Evolutionary conservation across 2,113 vertebrate species (phyloP).

Genomic region (Lucifuga dentata): DNA sequence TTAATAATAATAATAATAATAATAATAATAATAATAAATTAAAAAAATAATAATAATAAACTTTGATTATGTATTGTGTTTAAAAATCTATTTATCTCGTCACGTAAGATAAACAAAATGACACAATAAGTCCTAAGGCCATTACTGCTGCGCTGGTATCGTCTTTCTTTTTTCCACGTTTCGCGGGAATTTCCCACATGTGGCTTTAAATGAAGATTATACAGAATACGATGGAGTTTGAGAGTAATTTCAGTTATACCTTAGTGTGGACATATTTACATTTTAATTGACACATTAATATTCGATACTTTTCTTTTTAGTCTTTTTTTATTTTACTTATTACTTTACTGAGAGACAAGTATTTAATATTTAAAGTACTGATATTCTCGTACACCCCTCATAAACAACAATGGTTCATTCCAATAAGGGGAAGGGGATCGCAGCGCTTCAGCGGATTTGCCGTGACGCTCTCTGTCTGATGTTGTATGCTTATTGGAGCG

Average conservation of each 20-base stretch:
- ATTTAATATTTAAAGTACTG: rapidly evolving
- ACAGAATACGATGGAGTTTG: no score
- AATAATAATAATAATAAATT: no score
- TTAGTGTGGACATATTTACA: no score
- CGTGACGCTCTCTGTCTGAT: constrained; percentile 50
- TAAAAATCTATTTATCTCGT: no score
- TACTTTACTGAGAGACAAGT: rapidly evolving
- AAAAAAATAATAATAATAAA: no score
- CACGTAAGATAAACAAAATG: no score
- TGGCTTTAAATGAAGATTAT: constrained; percentile 10
- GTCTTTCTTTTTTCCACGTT: background rate
- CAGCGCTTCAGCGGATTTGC: constrained; percentile 40
- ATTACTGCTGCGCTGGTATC: no score
- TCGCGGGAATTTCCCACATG: constrained; percentile 57
- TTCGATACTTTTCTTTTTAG: no score
- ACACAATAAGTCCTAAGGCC: background rate
- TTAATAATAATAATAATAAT: no score
- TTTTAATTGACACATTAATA: no score
- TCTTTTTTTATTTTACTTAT: background rate
- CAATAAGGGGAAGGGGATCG: constrained; percentile 6
- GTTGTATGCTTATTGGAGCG: constrained; percentile 5
- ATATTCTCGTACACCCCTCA: background rate
- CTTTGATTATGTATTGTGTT: no score
- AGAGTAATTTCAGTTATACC: no score
- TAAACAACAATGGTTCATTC: constrained; percentile 53